These are phyloP conservation scores for Oreochromis aureus DNA, from an alignment of 2,113 vertebrate species.

Conservation along the genomic window DNA sequence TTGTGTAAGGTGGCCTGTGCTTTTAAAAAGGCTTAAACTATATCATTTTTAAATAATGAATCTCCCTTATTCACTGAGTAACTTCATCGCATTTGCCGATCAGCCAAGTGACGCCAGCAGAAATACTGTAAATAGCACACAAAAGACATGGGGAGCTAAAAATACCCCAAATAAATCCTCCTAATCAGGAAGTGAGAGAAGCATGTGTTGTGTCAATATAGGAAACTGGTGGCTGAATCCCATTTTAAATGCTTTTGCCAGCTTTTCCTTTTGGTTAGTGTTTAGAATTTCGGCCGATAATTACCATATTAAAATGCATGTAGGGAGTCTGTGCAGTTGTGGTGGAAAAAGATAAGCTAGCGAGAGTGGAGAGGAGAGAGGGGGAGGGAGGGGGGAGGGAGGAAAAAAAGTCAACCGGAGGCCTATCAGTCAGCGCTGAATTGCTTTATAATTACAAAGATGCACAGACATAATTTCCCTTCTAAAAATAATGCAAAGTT, in stretches of 20 bases:
- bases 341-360: slow-evolving; percentile 59
- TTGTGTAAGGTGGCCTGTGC: not conserved
- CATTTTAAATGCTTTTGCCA: slow-evolving; percentile 50
- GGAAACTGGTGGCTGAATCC: slow-evolving; percentile 48
- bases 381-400: too few species aligned
- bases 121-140: slow-evolving; percentile 50
- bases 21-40: not conserved
- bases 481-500: slow-evolving; percentile 67
- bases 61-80: not conserved
- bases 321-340: slow-evolving; percentile 57
- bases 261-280: slow-evolving; percentile 48
- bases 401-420: slow-evolving; percentile 31
- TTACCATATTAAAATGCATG: slow-evolving; percentile 64
- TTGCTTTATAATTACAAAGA: slow-evolving; percentile 69
- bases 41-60: slow-evolving; percentile 3
- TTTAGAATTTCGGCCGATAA: slow-evolving; percentile 61
- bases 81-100: slow-evolving; percentile 32
- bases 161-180: slow-evolving; percentile 60
- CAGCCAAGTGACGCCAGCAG: slow-evolving; percentile 33
- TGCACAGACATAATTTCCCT: slow-evolving; percentile 52
- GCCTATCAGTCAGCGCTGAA: slow-evolving; percentile 62
- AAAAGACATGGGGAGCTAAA: slow-evolving; percentile 38
- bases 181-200: slow-evolving; percentile 32
- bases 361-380: not conserved
- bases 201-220: slow-evolving; percentile 31